Base-by-base conservation (phyloP, 2,797 vertebrate genomes). In the Psittacula derbiana region DNA sequence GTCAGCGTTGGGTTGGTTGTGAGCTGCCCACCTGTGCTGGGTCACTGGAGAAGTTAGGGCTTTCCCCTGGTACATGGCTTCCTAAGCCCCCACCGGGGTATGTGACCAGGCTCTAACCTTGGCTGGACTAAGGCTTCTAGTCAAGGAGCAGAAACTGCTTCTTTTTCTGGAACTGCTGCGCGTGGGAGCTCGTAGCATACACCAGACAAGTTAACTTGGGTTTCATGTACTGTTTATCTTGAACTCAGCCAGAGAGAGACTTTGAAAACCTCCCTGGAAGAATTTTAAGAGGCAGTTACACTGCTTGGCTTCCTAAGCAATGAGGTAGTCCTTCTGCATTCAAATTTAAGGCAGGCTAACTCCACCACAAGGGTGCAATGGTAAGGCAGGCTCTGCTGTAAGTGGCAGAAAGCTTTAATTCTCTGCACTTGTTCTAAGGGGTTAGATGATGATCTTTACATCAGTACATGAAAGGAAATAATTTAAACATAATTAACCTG, bases 401-500 rank as follows among this genome's bases (percentile, higher is more conserved):
- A 57, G 33, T 7, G n/a, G 52, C 47, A 66, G 57, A 64, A 71
- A 71, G n/a, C 31, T 86, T 70, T 76, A 31, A 88, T 80, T 86
- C 2, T 0, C n/a, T 73, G 46, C 33, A 30, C 33, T 49, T 67
- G 5, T 33, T 90, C 41, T 44, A 14, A 38, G 44, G 44, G 67
- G 70, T 92, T 88, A 84, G 62, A 72, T 25, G 62, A 52, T 74
- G 66, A 72, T 61, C 86, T 79, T 93, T 78, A 33, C 65, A 74
- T 30, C 16, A 4, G 28, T 58, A 74, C 33, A 55, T 15, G 43
- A 55, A 81, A 89, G 50, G 64, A 90, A 90, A 90, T 72, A 70
- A 66, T 73, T 95, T 82, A 70, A 91, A 88, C 50, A 13, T 85
- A 66, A 94, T 95, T 95, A 96, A 69, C 66, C 86, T 46, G 83